Percentiles rank a stretch among this genome's conserved stretches.
Conservation (phyloP, 2,888 invertebrate species). For the Pristionchus japonicus region DNA sequence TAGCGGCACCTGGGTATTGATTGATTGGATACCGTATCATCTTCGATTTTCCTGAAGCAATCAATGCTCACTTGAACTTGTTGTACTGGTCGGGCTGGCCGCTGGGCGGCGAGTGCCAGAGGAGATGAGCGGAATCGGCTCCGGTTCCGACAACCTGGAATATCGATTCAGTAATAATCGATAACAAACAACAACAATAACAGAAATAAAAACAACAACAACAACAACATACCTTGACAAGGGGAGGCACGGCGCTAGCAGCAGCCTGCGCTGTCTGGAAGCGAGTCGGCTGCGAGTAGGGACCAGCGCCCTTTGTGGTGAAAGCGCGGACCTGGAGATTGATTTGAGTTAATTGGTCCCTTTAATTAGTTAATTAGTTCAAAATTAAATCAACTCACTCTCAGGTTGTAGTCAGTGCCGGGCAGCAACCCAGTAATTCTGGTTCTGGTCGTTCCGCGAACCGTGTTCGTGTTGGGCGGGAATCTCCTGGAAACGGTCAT, state of each 20-base stretch:
- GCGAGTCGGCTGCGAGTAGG: conserved; percentile 72
- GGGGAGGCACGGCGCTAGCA: conserved; percentile 49
- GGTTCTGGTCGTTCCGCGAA: conserved; percentile 67
- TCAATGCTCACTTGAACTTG: conserved; percentile 68
- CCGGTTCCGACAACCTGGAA: conserved; percentile 68
- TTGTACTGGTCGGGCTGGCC: conserved; percentile 67
- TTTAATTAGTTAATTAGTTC: too few species aligned
- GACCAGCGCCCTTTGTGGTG: conserved; percentile 73
- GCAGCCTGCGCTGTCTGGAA: conserved; percentile 67
- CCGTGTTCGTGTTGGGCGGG: conserved; percentile 60
- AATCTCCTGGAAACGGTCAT: conserved; percentile 57
- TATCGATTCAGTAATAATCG: too few species aligned
- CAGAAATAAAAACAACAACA: too few species aligned
- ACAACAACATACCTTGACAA: conserved; percentile 47
- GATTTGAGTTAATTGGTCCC: too few species aligned
- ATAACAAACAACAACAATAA: too few species aligned
- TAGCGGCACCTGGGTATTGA: conserved; percentile 65
- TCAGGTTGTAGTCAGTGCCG: conserved; percentile 70
- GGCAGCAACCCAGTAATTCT: conserved; percentile 70
- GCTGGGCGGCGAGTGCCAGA: conserved; percentile 73
- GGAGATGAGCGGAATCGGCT: conserved; percentile 69
- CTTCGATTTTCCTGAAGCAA: too few species aligned
- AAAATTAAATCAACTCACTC: conserved; percentile 46
- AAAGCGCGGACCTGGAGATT: conserved; percentile 71
- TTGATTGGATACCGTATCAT: too few species aligned